phyloP scores from a whole-genome alignment of 2,888 invertebrate genomes.

The Troglohyphantes excavatus region DNA sequence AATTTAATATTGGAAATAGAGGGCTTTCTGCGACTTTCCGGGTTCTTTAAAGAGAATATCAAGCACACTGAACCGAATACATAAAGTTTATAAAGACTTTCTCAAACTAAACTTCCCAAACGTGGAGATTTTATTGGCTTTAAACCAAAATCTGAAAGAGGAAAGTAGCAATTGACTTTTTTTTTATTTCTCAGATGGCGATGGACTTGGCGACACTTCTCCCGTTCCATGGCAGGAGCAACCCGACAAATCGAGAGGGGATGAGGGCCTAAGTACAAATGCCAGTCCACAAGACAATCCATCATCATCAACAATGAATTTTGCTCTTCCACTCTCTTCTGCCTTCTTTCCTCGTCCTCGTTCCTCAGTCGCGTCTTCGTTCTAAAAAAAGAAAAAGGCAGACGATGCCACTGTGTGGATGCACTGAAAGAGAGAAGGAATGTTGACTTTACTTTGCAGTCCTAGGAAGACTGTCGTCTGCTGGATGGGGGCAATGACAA shows the following conservation, averaged over 20 bases:
- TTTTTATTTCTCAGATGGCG: background rate
- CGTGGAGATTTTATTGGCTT: too few relatives aligned
- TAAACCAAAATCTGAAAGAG: too few relatives aligned
- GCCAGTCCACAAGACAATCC: conserved; percentile 66
- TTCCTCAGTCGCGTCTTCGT: conserved; percentile 15
- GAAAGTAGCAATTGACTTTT: too few relatives aligned
- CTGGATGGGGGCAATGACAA: conserved; percentile 60
- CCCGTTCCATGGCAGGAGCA: conserved; percentile 31
- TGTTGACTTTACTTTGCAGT: conserved; percentile 69
- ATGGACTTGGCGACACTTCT: conserved; percentile 53
- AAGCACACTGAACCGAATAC: too few relatives aligned
- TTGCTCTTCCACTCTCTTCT: conserved; percentile 71
- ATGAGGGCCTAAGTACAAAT: conserved; percentile 72
- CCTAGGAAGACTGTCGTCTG: conserved; percentile 16
- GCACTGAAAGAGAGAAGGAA: conserved; percentile 58
- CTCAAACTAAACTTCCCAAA: too few relatives aligned
- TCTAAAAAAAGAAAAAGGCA: conserved; percentile 36
- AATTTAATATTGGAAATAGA: too few relatives aligned
- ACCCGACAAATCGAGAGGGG: conserved; percentile 63
- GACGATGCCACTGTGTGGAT: conserved; percentile 70
- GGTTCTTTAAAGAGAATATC: too few relatives aligned
- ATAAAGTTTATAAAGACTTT: too few relatives aligned
- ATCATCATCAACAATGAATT: conserved; percentile 79
- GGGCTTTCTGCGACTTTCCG: too few relatives aligned
- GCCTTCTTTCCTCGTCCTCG: conserved; percentile 2